phyloP scores from a whole-genome alignment of 2,888 invertebrate species.

The Sinopyrophorus schimmeli region DNA sequence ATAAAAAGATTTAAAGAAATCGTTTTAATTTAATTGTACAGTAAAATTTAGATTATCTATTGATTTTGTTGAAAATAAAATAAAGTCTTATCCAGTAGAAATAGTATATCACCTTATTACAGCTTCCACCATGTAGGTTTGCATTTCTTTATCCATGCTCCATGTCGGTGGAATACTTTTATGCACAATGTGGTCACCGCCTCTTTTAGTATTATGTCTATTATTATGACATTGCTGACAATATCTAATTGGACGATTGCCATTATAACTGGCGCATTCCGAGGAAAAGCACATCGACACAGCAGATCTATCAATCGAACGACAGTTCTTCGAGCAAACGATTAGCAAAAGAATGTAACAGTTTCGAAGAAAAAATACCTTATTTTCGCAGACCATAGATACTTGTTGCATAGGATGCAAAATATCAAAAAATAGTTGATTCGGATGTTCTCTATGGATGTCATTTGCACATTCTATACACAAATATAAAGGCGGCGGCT shows the following conservation, averaged over 20 bases:
- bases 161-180: slow-evolving; percentile 83
- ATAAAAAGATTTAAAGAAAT: too few relatives aligned
- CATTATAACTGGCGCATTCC: slow-evolving; percentile 95
- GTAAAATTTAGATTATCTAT: not conserved
- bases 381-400: slow-evolving; percentile 94
- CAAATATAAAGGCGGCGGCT: slow-evolving; percentile 92
- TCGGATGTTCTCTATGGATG: slow-evolving; percentile 84
- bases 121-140: slow-evolving; percentile 91
- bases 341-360: too few relatives aligned
- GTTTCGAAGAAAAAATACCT: slow-evolving; percentile 67
- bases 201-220: slow-evolving; percentile 84
- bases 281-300: slow-evolving; percentile 95
- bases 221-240: slow-evolving; percentile 88
- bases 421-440: slow-evolving; percentile 83
- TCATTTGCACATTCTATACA: slow-evolving; percentile 96
- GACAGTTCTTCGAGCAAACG: too few relatives aligned
- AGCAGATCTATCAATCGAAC: slow-evolving; percentile 87
- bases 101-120: slow-evolving; percentile 93
- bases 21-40: too few relatives aligned
- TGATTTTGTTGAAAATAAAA: not conserved
- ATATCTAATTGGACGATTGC: slow-evolving; percentile 93
- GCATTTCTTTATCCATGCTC: slow-evolving; percentile 88
- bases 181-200: slow-evolving; percentile 90
- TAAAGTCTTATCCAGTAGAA: too few relatives aligned
- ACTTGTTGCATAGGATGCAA: slow-evolving; percentile 93